Evolutionary conservation across 1,140 invertebrate species (phyloP).

Genomic region (Pseudomyrmex pallidus): DNA sequence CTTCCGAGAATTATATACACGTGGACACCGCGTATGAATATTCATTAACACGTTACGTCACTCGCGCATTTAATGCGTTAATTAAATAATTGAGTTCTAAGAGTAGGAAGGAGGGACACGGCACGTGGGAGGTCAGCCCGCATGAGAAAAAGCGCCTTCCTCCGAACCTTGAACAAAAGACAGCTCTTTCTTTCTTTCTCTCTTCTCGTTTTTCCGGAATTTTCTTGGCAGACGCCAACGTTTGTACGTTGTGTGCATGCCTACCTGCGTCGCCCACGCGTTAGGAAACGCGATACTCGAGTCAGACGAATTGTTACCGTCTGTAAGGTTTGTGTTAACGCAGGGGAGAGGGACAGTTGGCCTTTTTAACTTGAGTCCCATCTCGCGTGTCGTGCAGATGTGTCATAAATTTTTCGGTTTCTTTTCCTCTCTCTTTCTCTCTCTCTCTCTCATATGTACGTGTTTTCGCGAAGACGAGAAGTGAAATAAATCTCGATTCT

Average conservation of each 20-base stretch:
- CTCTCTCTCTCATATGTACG: not conserved
- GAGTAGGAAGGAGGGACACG: not conserved
- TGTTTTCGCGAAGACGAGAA: conserved; percentile 14
- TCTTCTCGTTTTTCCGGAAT: conserved; percentile 29
- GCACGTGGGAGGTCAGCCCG: conserved; percentile 63
- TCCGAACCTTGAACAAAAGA: conserved; percentile 1
- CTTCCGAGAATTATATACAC: not conserved
- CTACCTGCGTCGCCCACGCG: conserved; percentile 63
- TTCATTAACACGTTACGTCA: conserved; percentile 72
- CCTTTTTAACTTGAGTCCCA: conserved; percentile 10
- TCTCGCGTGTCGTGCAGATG: not conserved
- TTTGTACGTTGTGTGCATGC: conserved; percentile 42
- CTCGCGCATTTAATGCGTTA: conserved; percentile 63
- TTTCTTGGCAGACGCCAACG: conserved; percentile 31
- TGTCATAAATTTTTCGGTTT: conserved; percentile 11
- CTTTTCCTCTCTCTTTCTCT: no score
- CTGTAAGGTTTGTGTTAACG: conserved; percentile 19
- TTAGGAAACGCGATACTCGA: conserved; percentile 18
- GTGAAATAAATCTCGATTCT: conserved; percentile 7
- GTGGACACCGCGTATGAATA: not conserved
- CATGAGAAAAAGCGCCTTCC: conserved; percentile 70
- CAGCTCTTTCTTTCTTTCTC: not conserved
- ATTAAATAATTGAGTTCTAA: conserved; percentile 74
- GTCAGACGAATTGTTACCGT: conserved; percentile 2
- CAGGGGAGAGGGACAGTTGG: not conserved